Evolutionary conservation across 2,888 invertebrate species (phyloP).

Genomic region (Acleris sparsana): DNA sequence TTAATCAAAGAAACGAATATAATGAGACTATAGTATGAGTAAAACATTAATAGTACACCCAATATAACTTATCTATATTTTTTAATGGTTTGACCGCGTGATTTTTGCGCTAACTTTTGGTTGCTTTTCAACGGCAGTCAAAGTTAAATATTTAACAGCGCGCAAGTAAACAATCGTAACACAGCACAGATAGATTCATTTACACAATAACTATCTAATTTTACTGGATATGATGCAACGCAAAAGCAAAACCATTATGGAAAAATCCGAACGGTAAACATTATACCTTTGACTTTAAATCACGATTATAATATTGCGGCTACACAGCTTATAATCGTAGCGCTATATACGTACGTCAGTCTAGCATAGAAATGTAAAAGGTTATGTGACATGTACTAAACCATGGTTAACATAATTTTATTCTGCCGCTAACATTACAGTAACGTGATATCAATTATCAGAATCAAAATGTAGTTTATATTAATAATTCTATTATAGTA

Average conservation of each 20-base stretch:
- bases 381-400: no score
- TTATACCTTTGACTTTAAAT: no score
- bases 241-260: background rate
- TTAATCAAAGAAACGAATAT: conserved; percentile 39
- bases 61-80: conserved; percentile 59
- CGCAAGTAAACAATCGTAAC: conserved; percentile 47
- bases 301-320: no score
- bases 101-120: background rate
- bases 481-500: conserved; percentile 23
- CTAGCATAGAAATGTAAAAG: no score
- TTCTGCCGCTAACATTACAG: background rate
- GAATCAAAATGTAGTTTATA: conserved; percentile 1
- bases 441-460: background rate
- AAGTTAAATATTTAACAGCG: conserved; percentile 33
- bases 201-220: conserved; percentile 20
- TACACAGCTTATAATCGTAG: no score
- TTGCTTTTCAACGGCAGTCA: background rate
- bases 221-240: background rate
- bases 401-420: background rate
- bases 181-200: conserved; percentile 23
- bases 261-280: background rate
- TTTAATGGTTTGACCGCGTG: conserved; percentile 30
- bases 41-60: conserved; percentile 62
- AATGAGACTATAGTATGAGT: conserved; percentile 45
- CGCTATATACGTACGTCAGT: no score